phyloP scores from a whole-genome alignment of 2,888 invertebrate species.

The Drosophila emarginata region DNA sequence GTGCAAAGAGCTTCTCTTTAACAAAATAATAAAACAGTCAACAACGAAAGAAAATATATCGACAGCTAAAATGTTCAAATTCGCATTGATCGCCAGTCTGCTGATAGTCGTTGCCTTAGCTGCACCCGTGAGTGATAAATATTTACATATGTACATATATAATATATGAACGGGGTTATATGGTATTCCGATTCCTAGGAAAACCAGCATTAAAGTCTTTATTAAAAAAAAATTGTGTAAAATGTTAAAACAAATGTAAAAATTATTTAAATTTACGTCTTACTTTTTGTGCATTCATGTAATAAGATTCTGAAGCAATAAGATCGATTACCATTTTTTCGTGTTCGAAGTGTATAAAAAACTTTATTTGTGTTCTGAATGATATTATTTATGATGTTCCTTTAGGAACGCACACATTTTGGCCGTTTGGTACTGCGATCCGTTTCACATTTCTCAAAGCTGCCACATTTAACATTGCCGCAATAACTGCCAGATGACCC shows the following conservation, averaged over 20 bases:
- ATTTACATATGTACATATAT: background rate
- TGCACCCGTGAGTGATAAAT: constrained; percentile 79
- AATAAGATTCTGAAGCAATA: too few relatives aligned
- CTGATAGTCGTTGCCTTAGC: constrained; percentile 73
- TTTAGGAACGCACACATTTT: constrained; percentile 86
- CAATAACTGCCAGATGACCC: constrained; percentile 85
- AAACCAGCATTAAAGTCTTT: too few relatives aligned
- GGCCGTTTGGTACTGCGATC: constrained; percentile 86
- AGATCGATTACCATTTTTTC: too few relatives aligned
- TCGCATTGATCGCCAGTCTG: constrained; percentile 78
- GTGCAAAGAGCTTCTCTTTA: constrained; percentile 68
- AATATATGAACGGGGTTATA: background rate
- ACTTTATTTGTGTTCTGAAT: constrained; percentile 3
- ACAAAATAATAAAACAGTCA: constrained; percentile 17
- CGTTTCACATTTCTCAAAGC: constrained; percentile 87
- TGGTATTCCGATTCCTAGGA: background rate
- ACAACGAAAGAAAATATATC: constrained; percentile 4
- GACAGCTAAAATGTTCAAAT: constrained; percentile 72
- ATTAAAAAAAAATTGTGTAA: background rate
- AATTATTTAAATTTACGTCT: background rate
- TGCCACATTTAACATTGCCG: constrained; percentile 87
- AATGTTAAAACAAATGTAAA: background rate
- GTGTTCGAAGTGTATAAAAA: background rate
- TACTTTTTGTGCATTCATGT: background rate
- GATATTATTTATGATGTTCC: background rate